Evolutionary conservation across 2,797 vertebrate species (phyloP), one percentile per base, ranked within the genome.

Genomic region (Buphagus erythrorhynchus): DNA sequence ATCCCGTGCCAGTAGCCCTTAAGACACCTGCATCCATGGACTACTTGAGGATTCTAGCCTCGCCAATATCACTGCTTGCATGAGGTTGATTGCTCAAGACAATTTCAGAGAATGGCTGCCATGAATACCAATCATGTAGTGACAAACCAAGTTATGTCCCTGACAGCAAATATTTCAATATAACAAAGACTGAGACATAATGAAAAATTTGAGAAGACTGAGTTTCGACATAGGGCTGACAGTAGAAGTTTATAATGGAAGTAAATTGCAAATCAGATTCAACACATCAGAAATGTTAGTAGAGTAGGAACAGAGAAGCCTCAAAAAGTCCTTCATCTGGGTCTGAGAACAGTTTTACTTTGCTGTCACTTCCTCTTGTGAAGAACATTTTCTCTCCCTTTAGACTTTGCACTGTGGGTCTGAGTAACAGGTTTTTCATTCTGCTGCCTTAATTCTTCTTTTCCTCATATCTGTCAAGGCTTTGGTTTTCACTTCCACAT

Each of bases 91-190:
- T 92, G 28, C 49, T 73, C 26, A 52, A 75, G 77, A 68, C 83
- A 65, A n/a, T 55, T 91, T 90, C 52, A 87, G 78, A 87, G 22
- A 29, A 29, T 11, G 5, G 59, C 51, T 88, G 67, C 63, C 59
- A 38, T 76, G 75, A 94, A 95, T 95, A 93, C 35, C 65, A 83
- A 58, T 91, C 63, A 65, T 5, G 26, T 57, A 88, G 66, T 81
- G 79, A 92, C 93, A 94, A 79, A 68, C 14, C 29, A 48, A 83
- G 52, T 91, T 91, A 90, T 26, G 24, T 33, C 43, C 63, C 69
- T 94, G 75, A 86, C 75, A 91, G 77, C 63, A 88, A 92, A 75
- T 76, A 31, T 88, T 95, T 93, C 89, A 88, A 22, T 93, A 61
- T 65, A 90, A 71, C 46, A 66, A 83, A 88, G 58, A 68, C 62